Percentiles rank a stretch among this genome's conserved stretches.
Conservation (phyloP, 2,113 vertebrate species). For the Petroica traversi region DNA sequence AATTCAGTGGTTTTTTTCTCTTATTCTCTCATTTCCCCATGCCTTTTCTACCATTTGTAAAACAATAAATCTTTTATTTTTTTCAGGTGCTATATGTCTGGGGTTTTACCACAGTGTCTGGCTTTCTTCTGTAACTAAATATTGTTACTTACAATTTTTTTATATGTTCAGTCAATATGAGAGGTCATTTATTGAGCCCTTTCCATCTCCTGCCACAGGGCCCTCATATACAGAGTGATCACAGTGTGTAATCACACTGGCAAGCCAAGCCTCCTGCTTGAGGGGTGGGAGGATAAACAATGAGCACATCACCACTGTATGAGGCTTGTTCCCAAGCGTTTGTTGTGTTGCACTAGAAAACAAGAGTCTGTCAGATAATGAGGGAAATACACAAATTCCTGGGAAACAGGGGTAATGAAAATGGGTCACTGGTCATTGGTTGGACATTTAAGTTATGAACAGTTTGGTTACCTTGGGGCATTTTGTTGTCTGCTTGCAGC, state of each 20-base stretch:
- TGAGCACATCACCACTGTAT: neutral
- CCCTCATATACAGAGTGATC: neutral
- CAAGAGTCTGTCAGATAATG: neutral
- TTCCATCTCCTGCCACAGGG: neutral
- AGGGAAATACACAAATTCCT: neutral
- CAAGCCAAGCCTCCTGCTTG: neutral
- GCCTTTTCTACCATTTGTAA: neutral
- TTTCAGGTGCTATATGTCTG: neutral
- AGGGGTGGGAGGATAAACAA: neutral
- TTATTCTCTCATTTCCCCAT: neutral
- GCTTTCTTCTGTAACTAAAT: neutral
- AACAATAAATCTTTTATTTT: neutral
- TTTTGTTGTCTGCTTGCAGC: neutral
- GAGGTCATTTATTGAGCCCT: neutral
- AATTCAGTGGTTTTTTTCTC: neutral
- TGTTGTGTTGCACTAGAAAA: neutral
- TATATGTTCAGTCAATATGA: neutral
- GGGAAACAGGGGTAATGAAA: neutral
- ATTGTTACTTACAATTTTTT: neutral
- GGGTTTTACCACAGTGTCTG: neutral
- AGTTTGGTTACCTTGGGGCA: neutral
- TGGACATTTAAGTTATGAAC: neutral
- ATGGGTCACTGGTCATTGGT: neutral
- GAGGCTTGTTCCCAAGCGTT: neutral
- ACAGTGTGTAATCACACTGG: neutral